phyloP scores from a whole-genome alignment of 2,797 vertebrate genomes.

The Philypnodon macrostomus region DNA sequence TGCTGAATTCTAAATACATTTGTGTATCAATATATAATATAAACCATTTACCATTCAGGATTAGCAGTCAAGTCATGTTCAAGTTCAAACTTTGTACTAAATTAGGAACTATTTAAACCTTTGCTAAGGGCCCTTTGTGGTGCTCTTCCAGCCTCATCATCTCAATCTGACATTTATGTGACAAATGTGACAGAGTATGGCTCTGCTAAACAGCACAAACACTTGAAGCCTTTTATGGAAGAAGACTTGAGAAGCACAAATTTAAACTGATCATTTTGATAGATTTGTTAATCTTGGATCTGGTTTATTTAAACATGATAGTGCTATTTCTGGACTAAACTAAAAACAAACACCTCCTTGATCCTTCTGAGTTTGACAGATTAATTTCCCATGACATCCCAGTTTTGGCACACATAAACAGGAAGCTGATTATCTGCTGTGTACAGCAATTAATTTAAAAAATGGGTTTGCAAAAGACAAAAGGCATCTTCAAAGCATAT shows the following conservation, averaged over 20 bases:
- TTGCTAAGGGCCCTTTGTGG: too few species aligned
- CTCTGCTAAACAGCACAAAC: slow-evolving; percentile 25
- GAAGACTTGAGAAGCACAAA: slow-evolving; percentile 21
- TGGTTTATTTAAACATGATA: too few species aligned
- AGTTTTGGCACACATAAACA: slow-evolving; percentile 56
- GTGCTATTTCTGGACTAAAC: slow-evolving; percentile 23
- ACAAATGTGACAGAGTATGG: slow-evolving; percentile 22
- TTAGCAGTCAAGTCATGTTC: too few species aligned
- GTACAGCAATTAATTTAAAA: slow-evolving; percentile 14
- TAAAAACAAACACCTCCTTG: slow-evolving; percentile 50
- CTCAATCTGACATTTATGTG: too few species aligned
- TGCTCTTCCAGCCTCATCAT: too few species aligned
- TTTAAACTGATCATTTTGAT: slow-evolving; percentile 24
- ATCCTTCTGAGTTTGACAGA: slow-evolving; percentile 29
- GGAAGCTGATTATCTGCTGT: slow-evolving; percentile 53
- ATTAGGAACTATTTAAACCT: too few species aligned
- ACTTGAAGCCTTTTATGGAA: slow-evolving; percentile 68
- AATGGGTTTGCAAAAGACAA: background rate
- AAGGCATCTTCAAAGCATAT: background rate
- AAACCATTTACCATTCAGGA: too few species aligned
- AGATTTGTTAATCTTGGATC: slow-evolving; percentile 32
- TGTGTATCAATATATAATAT: too few species aligned
- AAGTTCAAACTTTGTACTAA: too few species aligned
- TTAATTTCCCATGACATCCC: slow-evolving; percentile 31
- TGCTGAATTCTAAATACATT: too few species aligned